phyloP scores from a whole-genome alignment of 64 coral and sea anemone genomes.

The Pocillopora verrucosa region DNA sequence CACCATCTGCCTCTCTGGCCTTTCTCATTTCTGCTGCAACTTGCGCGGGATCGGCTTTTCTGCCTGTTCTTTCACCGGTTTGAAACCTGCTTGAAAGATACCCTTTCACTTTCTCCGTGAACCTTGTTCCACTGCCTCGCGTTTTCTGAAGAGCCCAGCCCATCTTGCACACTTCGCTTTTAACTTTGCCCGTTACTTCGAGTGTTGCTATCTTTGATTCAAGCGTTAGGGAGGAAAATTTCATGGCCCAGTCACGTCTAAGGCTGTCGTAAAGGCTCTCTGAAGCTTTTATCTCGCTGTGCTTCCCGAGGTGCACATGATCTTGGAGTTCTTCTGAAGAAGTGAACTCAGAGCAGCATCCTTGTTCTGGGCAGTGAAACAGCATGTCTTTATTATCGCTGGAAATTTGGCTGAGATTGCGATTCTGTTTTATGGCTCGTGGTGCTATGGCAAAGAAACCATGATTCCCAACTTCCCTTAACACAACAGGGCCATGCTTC shows the following conservation, averaged over 20 bases:
- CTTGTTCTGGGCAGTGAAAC: neutral
- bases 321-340: conserved; percentile 15
- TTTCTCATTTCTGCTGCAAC: conserved; percentile 6
- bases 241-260: neutral
- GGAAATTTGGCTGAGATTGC: neutral
- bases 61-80: neutral
- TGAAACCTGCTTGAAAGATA: conserved; percentile 18
- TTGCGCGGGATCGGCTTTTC: conserved; percentile 9
- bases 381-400: neutral
- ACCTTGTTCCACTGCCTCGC: neutral
- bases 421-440: conserved; percentile 8
- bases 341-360: conserved; percentile 4
- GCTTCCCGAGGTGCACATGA: conserved; percentile 1
- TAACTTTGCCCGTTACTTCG: neutral
- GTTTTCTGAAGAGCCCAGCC: conserved; percentile 44
- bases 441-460: conserved; percentile 11
- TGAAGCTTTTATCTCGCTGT: conserved; percentile 7
- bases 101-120: conserved; percentile 15
- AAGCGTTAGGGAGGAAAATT: neutral
- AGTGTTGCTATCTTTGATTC: neutral
- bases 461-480: conserved; percentile 4
- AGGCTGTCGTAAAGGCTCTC: conserved; percentile 10
- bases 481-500: neutral
- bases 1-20: neutral
- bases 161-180: neutral